Base-by-base conservation (phyloP, 2,113 vertebrate species). In the Micronisus gabar region DNA sequence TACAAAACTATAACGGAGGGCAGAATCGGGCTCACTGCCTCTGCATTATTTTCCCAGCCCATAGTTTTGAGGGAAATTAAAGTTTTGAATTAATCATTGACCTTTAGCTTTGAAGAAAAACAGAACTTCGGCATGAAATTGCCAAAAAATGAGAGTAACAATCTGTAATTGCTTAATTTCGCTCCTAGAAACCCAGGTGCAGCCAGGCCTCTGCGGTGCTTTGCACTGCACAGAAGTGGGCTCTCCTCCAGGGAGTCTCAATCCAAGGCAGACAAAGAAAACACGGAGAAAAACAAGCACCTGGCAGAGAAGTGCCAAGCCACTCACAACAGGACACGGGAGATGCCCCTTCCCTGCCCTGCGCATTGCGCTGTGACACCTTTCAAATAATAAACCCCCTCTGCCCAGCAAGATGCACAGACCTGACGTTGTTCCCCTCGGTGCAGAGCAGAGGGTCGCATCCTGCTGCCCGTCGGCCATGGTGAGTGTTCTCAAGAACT, bases 51-150 rank as follows among this genome's bases (percentile, higher is more conserved):
- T 82, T 86, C 63, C 32, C 50, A 71, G 80, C 40, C 73, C 65
- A 13, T 79, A 55, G 87, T 95, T 94, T 89, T 48, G 11, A 34
- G 75, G 41, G 32, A 92, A 91, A 95, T 79, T 52, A 1, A 70
- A 81, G 81, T 85, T 91, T 91, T 61, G 27, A 85, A 91, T 92
- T 72, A 94, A 95, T 92, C 81, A 38, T 71, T 91, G 93, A 95
- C 96, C 91, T 97, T 96, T 82, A 95, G 61, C 81, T 95, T 91
- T 82, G 81, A 91, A 91, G 86, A 70, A 95, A 95, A 94, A n/a
- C 93, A 96, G 78, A 95, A 95, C 81, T 95, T 95, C 3, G 14
- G 61, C 11, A 6, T 61, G 70, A 95, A 97, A 93, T 89, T 95
- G 93, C 83, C 53, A 67, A 92, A 97, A 95, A 94, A 68, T 3